Evolutionary conservation across 1,140 invertebrate genomes (phyloP).

Genomic region (Apis mellifera): Amel_HAv3.1 CM009936.2:5156501-5157000

Average conservation of each 20-base stretch:
- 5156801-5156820: not conserved
- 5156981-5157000: slow-evolving; percentile 59
- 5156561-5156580: not conserved
- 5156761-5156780: slow-evolving; percentile 31
- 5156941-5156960: slow-evolving; percentile 53
- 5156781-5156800: slow-evolving; percentile 1
- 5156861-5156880: not conserved
- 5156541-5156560: not conserved
- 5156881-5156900: not conserved
- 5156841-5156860: not conserved
- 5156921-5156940: slow-evolving; percentile 26
- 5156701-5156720: slow-evolving; percentile 65
- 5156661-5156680: slow-evolving; percentile 46
- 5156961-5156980: slow-evolving; percentile 53
- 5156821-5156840: slow-evolving; percentile 10
- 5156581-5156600: not conserved
- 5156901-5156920: slow-evolving; percentile 18
- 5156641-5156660: slow-evolving; percentile 19
- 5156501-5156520: not conserved
- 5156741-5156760: not conserved
- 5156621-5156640: slow-evolving; percentile 26
- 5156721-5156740: slow-evolving; percentile 58
- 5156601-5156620: slow-evolving; percentile 21
- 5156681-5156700: slow-evolving; percentile 73
- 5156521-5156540: not conserved